Conservation (phyloP, 1,140 invertebrate genomes). For the Parasteatoda tepidariorum region DNA sequence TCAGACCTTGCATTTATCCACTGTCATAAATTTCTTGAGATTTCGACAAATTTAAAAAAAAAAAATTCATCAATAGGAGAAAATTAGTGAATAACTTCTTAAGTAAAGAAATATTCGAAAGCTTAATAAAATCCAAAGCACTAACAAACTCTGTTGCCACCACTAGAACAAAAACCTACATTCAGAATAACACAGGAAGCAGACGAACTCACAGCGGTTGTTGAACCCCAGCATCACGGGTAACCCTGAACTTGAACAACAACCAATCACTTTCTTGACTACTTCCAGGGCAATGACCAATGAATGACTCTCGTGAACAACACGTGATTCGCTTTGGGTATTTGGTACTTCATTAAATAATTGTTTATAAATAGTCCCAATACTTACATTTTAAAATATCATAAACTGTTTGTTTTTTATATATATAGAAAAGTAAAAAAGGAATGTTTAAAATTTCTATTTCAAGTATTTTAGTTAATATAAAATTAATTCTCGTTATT, state of each 20-base stretch:
- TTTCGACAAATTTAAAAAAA: not conserved
- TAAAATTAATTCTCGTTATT: too few species aligned
- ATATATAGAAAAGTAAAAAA: too few species aligned
- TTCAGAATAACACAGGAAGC: conserved; percentile 54
- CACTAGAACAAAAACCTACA: conserved; percentile 60
- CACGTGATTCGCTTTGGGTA: conserved; percentile 14
- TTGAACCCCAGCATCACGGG: conserved; percentile 51
- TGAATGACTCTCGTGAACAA: conserved; percentile 34
- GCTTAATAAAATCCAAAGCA: too few species aligned
- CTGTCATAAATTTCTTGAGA: conserved; percentile 22
- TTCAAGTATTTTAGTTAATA: too few species aligned
- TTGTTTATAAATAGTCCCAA: not conserved
- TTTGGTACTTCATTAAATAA: not conserved
- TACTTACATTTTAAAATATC: not conserved
- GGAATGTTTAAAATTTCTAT: too few species aligned
- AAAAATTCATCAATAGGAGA: not conserved
- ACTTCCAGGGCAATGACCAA: conserved; percentile 59
- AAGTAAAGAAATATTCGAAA: too few species aligned
- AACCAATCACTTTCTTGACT: conserved; percentile 59
- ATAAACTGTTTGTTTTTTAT: too few species aligned
- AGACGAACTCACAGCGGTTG: conserved; percentile 36
- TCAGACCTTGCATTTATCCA: conserved; percentile 44
- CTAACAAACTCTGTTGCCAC: conserved; percentile 41
- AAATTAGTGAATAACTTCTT: too few species aligned
- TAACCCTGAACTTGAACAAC: conserved; percentile 60